phyloP scores from a whole-genome alignment of 2,113 vertebrate species.

The Tachysurus vachellii region DNA sequence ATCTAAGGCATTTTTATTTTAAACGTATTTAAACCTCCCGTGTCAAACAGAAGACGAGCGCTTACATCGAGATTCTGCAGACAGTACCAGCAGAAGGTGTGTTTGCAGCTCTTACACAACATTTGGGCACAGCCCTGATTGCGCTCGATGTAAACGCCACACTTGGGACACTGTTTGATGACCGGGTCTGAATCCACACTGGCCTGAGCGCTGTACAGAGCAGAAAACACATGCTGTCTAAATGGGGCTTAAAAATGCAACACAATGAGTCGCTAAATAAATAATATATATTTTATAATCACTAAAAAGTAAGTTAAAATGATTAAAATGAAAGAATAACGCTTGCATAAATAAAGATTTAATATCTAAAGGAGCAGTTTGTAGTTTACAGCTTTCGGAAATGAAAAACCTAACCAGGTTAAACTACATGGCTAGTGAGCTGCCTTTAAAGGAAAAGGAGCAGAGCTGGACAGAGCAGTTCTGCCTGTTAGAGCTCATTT shows the following conservation, averaged over 20 bases:
- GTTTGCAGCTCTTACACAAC: conserved; percentile 98
- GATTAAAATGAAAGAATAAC: background rate
- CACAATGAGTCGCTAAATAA: background rate
- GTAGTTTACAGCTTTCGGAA: background rate
- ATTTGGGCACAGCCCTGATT: conserved; percentile 98
- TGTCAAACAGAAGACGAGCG: conserved; percentile 29
- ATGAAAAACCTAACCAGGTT: background rate
- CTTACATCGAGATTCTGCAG: conserved; percentile 94
- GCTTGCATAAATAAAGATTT: background rate
- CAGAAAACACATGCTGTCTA: background rate
- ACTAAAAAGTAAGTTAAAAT: background rate
- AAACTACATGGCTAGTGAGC: background rate
- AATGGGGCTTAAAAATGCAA: background rate
- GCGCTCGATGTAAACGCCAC: conserved; percentile 90
- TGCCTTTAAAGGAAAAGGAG: background rate
- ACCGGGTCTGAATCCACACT: conserved; percentile 72
- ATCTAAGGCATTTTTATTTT: background rate
- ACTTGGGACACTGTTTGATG: conserved; percentile 93
- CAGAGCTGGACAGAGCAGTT: background rate
- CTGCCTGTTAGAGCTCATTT: background rate
- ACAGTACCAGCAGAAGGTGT: conserved; percentile 98
- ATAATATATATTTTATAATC: background rate
- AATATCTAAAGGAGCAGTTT: background rate
- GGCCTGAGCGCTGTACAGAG: conserved; percentile 53
- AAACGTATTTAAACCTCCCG: background rate